Percentiles rank a stretch among this genome's conserved stretches.
Evolutionary conservation across 2,888 invertebrate species (phyloP).

Genomic region (Junonia oenone): DNA sequence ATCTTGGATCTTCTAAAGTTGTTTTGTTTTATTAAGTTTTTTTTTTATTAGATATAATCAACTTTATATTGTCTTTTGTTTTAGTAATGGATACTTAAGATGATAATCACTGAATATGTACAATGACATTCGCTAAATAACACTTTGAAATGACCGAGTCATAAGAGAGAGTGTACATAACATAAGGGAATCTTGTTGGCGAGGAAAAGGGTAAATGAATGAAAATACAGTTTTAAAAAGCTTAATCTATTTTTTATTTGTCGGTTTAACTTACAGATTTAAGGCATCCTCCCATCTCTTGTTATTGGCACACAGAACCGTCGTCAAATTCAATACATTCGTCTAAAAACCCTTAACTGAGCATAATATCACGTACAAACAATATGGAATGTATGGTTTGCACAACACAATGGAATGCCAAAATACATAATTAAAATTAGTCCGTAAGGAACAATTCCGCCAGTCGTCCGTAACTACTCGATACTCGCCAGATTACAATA

Average conservation of each 20-base stretch:
- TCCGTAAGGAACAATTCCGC: constrained; percentile 30
- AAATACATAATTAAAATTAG: constrained; percentile 31
- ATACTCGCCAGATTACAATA: constrained; percentile 53
- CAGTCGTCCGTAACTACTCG: constrained; percentile 43
- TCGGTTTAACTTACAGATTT: constrained; percentile 76
- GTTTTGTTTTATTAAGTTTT: too few species aligned
- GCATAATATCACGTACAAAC: constrained; percentile 57
- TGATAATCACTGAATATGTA: too few species aligned
- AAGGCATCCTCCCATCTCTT: constrained; percentile 70
- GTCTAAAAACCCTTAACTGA: constrained; percentile 45
- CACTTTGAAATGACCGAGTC: too few species aligned
- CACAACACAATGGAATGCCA: constrained; percentile 58
- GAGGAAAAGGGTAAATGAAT: constrained; percentile 32
- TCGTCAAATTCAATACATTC: constrained; percentile 41
- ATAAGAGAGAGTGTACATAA: too few species aligned
- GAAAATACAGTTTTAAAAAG: constrained; percentile 61
- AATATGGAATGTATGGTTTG: constrained; percentile 62
- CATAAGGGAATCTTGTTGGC: too few species aligned
- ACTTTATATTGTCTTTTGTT: too few species aligned
- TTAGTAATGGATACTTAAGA: too few species aligned
- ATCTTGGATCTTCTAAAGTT: too few species aligned
- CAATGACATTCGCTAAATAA: too few species aligned
- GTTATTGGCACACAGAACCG: constrained; percentile 73
- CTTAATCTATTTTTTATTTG: constrained; percentile 77
- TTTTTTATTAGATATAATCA: too few species aligned